These are phyloP conservation scores for Pterostichus madidus DNA, from an alignment of 2,888 invertebrate genomes.

Conservation along the genomic window DNA sequence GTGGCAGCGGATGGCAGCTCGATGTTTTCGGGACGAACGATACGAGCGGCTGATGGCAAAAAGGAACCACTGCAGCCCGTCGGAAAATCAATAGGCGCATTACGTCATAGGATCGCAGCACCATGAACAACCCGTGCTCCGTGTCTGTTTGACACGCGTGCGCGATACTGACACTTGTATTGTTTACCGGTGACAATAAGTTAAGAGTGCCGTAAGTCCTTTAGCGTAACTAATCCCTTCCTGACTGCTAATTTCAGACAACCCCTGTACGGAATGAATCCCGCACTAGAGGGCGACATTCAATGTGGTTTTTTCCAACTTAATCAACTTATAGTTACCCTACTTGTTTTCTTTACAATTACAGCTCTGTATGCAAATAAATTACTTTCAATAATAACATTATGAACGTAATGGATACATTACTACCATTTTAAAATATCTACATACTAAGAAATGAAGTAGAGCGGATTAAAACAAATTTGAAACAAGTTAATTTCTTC, in stretches of 20 bases:
- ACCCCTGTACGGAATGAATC: background rate
- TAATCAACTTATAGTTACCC: constrained; percentile 34
- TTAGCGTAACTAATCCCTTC: constrained; percentile 65
- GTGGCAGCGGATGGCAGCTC: constrained; percentile 68
- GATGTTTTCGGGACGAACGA: constrained; percentile 69
- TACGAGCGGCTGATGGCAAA: constrained; percentile 73
- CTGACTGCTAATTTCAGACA: constrained; percentile 59
- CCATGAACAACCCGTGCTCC: constrained; percentile 23
- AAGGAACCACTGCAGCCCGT: constrained; percentile 72
- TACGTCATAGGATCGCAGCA: constrained; percentile 74
- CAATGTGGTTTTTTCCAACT: constrained; percentile 40
- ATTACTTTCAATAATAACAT: too few species aligned
- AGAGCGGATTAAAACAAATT: too few species aligned
- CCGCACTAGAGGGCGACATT: background rate
- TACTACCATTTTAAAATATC: too few species aligned
- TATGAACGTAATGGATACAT: too few species aligned
- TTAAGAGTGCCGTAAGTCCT: constrained; percentile 62
- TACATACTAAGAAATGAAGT: too few species aligned
- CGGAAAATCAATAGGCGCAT: constrained; percentile 76
- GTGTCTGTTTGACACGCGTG: constrained; percentile 41
- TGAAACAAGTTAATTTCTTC: too few species aligned
- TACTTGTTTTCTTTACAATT: constrained; percentile 3
- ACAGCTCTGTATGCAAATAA: constrained; percentile 7
- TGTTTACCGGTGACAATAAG: constrained; percentile 65
- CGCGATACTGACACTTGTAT: constrained; percentile 62